Conservation (phyloP, 2,797 vertebrate species). For the Neosilurus mollespiculum region DNA sequence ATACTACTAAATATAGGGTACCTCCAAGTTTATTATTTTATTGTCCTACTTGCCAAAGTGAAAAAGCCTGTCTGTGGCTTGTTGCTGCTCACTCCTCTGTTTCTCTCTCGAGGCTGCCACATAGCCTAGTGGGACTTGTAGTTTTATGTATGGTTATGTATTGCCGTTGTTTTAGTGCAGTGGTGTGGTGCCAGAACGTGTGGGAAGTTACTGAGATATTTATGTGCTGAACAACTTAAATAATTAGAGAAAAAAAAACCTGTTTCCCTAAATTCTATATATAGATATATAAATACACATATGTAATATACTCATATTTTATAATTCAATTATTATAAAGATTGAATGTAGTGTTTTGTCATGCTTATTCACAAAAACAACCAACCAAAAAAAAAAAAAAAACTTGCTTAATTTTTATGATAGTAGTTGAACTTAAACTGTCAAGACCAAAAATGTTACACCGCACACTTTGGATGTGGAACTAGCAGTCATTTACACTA, state of each 20-base stretch:
- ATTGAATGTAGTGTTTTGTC: constrained; percentile 86
- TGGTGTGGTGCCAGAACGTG: constrained; percentile 62
- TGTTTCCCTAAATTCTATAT: constrained; percentile 72
- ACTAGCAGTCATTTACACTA: constrained; percentile 57
- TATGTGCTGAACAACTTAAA: constrained; percentile 76
- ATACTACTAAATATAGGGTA: constrained; percentile 85
- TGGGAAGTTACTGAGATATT: constrained; percentile 79
- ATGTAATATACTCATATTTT: constrained; percentile 83
- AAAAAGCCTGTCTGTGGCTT: constrained; percentile 81
- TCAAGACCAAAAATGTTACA: constrained; percentile 83
- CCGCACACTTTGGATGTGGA: constrained; percentile 63
- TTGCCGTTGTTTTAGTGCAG: constrained; percentile 54
- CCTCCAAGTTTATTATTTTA: constrained; percentile 84
- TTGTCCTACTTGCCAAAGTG: constrained; percentile 93
- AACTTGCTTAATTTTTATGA: constrained; percentile 72
- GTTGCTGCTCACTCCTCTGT: constrained; percentile 68
- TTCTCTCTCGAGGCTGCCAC: constrained; percentile 58
- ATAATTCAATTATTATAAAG: constrained; percentile 81
- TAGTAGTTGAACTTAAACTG: constrained; percentile 64
- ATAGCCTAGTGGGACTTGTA: constrained; percentile 61
- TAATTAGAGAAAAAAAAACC: constrained; percentile 67
- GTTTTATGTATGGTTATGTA: constrained; percentile 63
- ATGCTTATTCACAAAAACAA: constrained; percentile 74
- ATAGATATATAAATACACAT: constrained; percentile 61
- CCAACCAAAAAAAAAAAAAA: constrained; percentile 45